These are phyloP conservation scores for Cybosia mesomella DNA, from an alignment of 2,888 invertebrate species.

Conservation along the genomic window DNA sequence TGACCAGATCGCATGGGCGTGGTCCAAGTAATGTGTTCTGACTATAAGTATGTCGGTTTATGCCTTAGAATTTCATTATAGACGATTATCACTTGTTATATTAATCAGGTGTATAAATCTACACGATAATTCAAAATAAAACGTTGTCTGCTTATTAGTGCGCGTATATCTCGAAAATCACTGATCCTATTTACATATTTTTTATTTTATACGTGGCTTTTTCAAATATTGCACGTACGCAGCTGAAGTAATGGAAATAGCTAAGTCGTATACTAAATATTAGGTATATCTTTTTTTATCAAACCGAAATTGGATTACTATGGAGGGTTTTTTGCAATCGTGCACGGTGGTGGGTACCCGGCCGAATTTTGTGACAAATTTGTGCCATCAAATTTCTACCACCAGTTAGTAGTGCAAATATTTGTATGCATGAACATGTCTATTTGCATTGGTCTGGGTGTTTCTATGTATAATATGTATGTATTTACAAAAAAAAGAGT, in stretches of 20 bases:
- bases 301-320: too few species aligned
- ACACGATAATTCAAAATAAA: background rate
- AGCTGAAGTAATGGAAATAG: background rate
- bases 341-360: too few species aligned
- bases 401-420: too few species aligned
- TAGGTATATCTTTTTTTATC: too few species aligned
- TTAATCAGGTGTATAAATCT: background rate
- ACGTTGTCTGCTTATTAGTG: conserved; percentile 2
- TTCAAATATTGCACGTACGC: background rate
- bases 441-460: too few species aligned
- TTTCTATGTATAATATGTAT: too few species aligned
- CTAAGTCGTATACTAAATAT: too few species aligned
- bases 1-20: conserved; percentile 14
- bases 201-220: background rate
- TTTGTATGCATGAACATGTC: too few species aligned
- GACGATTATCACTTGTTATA: background rate
- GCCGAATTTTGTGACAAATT: too few species aligned
- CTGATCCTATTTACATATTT: background rate
- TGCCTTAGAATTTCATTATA: conserved; percentile 8
- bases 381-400: too few species aligned
- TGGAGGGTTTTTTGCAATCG: too few species aligned
- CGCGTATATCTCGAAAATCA: background rate
- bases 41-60: conserved; percentile 7
- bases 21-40: conserved; percentile 14
- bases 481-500: too few species aligned